phyloP scores from a whole-genome alignment of 1,140 invertebrate genomes.

The Matsumurasca onukii region DNA sequence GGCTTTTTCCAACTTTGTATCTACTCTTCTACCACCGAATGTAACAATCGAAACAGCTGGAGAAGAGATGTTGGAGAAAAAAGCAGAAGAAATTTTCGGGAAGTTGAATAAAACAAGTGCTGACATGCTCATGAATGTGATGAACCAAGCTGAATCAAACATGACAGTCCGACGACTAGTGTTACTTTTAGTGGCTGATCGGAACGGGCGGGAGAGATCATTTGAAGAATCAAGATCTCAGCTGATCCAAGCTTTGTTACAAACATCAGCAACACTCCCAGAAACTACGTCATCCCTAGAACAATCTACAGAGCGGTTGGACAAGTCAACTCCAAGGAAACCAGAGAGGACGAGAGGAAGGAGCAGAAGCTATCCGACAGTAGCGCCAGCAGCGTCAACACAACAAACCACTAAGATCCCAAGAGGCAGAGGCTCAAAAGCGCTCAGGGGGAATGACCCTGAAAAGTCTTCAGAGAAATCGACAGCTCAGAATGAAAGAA shows the following conservation, averaged over 20 bases:
- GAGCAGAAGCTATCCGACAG: not conserved
- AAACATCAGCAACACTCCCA: conserved; percentile 49
- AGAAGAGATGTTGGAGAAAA: conserved; percentile 49
- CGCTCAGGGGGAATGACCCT: not conserved
- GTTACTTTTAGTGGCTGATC: conserved; percentile 66
- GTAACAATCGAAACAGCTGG: conserved; percentile 39
- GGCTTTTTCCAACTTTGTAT: conserved; percentile 22
- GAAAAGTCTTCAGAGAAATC: conserved; percentile 16
- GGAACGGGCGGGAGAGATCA: conserved; percentile 57
- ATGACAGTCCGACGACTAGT: conserved; percentile 71
- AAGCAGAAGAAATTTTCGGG: conserved; percentile 69
- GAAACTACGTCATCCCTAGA: conserved; percentile 6
- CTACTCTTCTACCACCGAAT: conserved; percentile 17
- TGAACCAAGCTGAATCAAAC: conserved; percentile 76
- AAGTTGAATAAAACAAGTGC: conserved; percentile 72
- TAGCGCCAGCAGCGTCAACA: conserved; percentile 43
- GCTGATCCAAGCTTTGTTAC: conserved; percentile 65
- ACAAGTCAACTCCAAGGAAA: not conserved
- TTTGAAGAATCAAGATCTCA: conserved; percentile 61
- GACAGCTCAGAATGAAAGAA: too few relatives aligned
- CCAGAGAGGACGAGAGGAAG: conserved; percentile 35
- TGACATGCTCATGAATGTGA: conserved; percentile 71
- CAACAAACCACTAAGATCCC: conserved; percentile 31
- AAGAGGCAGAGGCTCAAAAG: conserved; percentile 36
- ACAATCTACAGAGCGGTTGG: conserved; percentile 24